Conservation (phyloP, 2,888 invertebrate species). For the Eupithecia vulgata region DNA sequence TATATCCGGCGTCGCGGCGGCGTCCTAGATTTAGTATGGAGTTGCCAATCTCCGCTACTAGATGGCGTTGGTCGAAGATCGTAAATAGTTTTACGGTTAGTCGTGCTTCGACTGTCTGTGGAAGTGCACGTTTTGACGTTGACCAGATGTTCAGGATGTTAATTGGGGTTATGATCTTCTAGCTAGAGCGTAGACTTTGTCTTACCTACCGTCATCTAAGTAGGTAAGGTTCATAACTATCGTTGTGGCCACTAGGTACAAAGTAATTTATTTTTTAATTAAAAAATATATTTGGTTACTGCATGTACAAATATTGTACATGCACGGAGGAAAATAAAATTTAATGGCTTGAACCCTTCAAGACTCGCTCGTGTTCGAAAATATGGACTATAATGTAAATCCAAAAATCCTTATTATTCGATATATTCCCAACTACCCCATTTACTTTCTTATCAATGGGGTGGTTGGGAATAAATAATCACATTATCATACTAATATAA, state of each 20-base stretch:
- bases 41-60: conserved; percentile 72
- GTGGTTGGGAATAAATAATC: no score
- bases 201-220: not conserved
- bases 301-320: no score
- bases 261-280: no score
- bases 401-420: no score
- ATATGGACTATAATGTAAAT: not conserved
- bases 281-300: no score
- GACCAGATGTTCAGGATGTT: conserved; percentile 42
- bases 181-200: not conserved
- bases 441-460: no score
- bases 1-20: conserved; percentile 43
- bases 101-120: conserved; percentile 52
- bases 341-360: not conserved
- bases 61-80: conserved; percentile 71
- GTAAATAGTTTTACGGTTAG: conserved; percentile 70
- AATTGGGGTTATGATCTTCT: conserved; percentile 17
- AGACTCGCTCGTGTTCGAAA: not conserved
- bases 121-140: conserved; percentile 48
- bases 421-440: no score
- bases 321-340: no score
- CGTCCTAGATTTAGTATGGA: conserved; percentile 59
- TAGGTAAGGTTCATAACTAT: not conserved
- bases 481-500: no score
- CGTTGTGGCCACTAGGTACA: no score